A percentile compares a stretch with the other conserved stretches of the same genome.
Conservation (phyloP, 2,113 vertebrate species). For the Ascaphus truei region DNA sequence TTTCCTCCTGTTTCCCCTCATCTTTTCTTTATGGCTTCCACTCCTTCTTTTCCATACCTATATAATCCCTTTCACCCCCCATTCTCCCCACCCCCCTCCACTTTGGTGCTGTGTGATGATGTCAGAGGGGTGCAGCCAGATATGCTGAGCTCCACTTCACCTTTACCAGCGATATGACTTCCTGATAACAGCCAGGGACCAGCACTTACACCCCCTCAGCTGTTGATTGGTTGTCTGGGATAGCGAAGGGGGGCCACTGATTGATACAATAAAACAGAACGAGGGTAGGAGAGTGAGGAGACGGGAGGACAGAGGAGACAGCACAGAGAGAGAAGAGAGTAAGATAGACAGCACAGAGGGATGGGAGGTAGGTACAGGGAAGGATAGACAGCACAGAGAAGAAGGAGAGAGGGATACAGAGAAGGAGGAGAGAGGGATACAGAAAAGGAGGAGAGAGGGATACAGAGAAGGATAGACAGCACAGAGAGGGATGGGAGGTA, state of each 20-base stretch:
- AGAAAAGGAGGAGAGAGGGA: not conserved
- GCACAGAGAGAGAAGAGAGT: not conserved
- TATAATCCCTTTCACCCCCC: not conserved
- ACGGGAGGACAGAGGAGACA: not conserved
- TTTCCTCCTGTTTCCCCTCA: not conserved
- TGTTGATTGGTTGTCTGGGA: not conserved
- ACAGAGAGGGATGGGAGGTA: not conserved
- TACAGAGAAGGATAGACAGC: not conserved
- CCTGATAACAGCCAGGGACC: not conserved
- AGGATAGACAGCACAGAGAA: not conserved
- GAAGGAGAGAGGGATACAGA: not conserved
- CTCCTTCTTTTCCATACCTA: not conserved
- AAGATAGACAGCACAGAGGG: not conserved
- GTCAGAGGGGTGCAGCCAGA: conserved; percentile 14
- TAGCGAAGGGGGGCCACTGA: not conserved
- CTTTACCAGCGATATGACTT: not conserved
- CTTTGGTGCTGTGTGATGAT: not conserved
- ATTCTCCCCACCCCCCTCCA: not conserved
- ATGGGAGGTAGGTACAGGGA: not conserved
- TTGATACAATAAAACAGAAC: not conserved
- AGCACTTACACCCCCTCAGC: not conserved
- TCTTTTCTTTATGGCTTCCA: not conserved
- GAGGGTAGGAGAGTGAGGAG: not conserved
- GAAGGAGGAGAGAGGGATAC: not conserved
- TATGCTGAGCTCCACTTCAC: not conserved